phyloP scores from a whole-genome alignment of 1,140 invertebrate genomes.

The Scaptodrosophila lebanonensis region DNA sequence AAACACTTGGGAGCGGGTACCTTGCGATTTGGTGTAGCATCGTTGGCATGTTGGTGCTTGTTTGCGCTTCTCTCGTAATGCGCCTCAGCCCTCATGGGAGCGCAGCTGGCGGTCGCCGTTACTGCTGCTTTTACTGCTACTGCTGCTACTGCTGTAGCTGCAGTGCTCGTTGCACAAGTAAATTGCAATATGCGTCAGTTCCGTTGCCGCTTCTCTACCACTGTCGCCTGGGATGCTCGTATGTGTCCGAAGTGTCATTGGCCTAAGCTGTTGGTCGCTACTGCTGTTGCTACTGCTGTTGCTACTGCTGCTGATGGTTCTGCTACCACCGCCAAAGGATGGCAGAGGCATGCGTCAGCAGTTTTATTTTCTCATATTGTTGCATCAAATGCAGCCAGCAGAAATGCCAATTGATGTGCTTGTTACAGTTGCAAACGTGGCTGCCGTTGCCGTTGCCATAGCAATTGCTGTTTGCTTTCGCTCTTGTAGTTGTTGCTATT shows the following conservation, averaged over 20 bases:
- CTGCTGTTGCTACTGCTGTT: not conserved
- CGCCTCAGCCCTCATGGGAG: constrained; percentile 16
- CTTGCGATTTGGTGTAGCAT: constrained; percentile 37
- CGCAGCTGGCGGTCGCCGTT: constrained; percentile 45
- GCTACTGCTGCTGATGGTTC: constrained; percentile 1
- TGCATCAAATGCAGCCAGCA: constrained; percentile 6
- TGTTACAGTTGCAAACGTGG: not conserved
- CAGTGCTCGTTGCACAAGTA: constrained; percentile 37
- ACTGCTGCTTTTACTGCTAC: constrained; percentile 21
- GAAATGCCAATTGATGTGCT: constrained; percentile 8
- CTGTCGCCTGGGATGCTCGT: not conserved
- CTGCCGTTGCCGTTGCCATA: no score
- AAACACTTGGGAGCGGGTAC: constrained; percentile 3
- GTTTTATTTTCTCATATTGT: constrained; percentile 31
- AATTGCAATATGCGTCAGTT: constrained; percentile 47
- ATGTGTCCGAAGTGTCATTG: constrained; percentile 46
- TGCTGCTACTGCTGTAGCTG: constrained; percentile 8
- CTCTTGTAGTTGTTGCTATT: no score
- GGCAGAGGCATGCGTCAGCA: constrained; percentile 53
- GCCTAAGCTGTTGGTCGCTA: constrained; percentile 24
- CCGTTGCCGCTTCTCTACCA: constrained; percentile 17
- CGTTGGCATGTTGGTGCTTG: constrained; percentile 49
- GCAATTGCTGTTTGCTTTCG: no score
- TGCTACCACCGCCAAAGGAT: constrained; percentile 17
- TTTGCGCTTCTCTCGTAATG: constrained; percentile 46